Evolutionary conservation across 2,113 vertebrate species (phyloP).

Genomic region (Paramormyrops kingsleyae): DNA sequence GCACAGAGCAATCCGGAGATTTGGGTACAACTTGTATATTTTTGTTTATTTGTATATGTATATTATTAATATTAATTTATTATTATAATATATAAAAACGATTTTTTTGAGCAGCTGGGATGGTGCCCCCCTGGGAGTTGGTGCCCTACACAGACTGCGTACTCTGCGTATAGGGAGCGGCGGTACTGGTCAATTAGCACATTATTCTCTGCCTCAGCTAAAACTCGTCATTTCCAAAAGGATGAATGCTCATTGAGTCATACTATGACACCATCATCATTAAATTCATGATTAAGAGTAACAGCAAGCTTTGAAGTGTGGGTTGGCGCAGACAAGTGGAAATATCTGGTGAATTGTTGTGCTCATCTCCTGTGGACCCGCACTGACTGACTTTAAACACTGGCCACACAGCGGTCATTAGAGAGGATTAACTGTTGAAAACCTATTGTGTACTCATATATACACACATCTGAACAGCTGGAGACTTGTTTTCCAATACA

Average conservation of each 20-base stretch:
- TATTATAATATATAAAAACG: no score
- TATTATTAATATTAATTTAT: no score
- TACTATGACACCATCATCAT: neutral
- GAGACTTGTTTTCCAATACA: neutral
- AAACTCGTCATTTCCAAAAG: neutral
- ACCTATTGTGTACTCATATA: neutral
- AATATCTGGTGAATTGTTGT: neutral
- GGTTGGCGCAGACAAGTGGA: neutral
- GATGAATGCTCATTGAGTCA: neutral
- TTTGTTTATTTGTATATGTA: no score
- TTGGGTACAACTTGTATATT: no score
- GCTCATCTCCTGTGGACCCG: neutral
- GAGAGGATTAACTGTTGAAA: neutral
- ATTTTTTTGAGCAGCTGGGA: no score
- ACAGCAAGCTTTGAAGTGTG: neutral
- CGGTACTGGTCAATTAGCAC: neutral
- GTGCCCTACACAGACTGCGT: no score
- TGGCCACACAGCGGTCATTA: neutral
- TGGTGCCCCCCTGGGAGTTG: no score
- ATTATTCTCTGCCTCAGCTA: neutral
- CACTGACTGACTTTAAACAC: neutral
- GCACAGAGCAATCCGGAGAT: no score
- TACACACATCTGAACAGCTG: neutral
- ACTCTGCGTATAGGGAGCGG: no score
- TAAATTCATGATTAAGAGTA: neutral